These are phyloP conservation scores for Sylvicola fuscatus DNA, from an alignment of 2,888 invertebrate species.

Conservation along the genomic window DNA sequence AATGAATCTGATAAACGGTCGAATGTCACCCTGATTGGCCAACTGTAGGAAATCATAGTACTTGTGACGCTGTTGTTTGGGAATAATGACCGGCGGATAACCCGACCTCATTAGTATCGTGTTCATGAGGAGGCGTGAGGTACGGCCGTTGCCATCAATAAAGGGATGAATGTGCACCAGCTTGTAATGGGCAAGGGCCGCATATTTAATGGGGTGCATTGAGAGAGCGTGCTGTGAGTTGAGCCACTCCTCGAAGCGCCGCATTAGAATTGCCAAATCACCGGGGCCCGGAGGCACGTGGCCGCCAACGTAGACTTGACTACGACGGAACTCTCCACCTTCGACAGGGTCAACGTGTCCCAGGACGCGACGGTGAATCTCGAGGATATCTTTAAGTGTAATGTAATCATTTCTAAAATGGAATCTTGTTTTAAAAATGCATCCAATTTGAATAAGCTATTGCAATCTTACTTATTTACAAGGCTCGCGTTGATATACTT, in stretches of 20 bases:
- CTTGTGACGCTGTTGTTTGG: constrained; percentile 63
- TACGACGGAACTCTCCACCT: constrained; percentile 70
- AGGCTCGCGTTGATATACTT: constrained; percentile 75
- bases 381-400: constrained; percentile 66
- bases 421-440: too few species aligned
- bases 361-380: constrained; percentile 79
- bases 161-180: constrained; percentile 95
- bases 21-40: constrained; percentile 85
- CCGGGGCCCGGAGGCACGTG: constrained; percentile 80
- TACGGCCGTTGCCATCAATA: constrained; percentile 90
- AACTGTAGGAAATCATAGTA: constrained; percentile 78
- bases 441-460: neutral
- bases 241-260: constrained; percentile 79
- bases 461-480: constrained; percentile 33
- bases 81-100: constrained; percentile 87
- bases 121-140: constrained; percentile 90
- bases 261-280: constrained; percentile 63
- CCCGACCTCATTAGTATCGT: constrained; percentile 87
- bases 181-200: constrained; percentile 92
- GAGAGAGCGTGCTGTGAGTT: constrained; percentile 70
- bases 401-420: constrained; percentile 45
- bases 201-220: constrained; percentile 78
- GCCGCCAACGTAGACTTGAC: constrained; percentile 89
- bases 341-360: constrained; percentile 89
- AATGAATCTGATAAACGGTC: constrained; percentile 92